Evolutionary conservation across 2,797 vertebrate species (phyloP).

Genomic region (Neolamprologus multifasciatus): DNA sequence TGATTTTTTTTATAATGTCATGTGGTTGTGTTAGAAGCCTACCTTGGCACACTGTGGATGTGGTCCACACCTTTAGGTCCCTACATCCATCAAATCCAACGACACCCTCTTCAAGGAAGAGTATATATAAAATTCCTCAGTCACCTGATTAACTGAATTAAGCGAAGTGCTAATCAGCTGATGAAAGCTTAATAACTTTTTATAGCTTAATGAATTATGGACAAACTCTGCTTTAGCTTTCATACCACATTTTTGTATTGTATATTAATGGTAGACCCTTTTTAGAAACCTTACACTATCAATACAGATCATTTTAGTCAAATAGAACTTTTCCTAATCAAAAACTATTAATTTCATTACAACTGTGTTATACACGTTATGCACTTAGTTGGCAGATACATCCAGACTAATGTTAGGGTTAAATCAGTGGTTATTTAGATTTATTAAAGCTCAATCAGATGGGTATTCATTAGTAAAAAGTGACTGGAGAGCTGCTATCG

Average conservation of each 20-base stretch:
- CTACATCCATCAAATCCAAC: not conserved
- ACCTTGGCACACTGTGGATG: not conserved
- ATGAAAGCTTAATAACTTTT: not conserved
- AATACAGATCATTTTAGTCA: not conserved
- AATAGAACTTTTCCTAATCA: not conserved
- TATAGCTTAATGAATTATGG: not conserved
- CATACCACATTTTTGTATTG: not conserved
- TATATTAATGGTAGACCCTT: not conserved
- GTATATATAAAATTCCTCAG: not conserved
- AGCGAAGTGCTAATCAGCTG: not conserved
- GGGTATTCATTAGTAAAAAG: not conserved
- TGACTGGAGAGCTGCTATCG: not conserved
- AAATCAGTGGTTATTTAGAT: not conserved
- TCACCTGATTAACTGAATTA: not conserved
- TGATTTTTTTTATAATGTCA: not conserved
- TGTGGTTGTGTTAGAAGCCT: not conserved
- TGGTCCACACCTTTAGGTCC: not conserved
- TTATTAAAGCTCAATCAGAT: not conserved
- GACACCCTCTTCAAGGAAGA: not conserved
- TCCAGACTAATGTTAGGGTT: not conserved
- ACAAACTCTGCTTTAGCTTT: not conserved
- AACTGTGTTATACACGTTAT: not conserved
- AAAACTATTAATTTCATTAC: not conserved
- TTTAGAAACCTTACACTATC: not conserved
- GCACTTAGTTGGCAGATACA: not conserved